Conservation (phyloP, 2,797 vertebrate species). For the Myotis vivesi region DNA sequence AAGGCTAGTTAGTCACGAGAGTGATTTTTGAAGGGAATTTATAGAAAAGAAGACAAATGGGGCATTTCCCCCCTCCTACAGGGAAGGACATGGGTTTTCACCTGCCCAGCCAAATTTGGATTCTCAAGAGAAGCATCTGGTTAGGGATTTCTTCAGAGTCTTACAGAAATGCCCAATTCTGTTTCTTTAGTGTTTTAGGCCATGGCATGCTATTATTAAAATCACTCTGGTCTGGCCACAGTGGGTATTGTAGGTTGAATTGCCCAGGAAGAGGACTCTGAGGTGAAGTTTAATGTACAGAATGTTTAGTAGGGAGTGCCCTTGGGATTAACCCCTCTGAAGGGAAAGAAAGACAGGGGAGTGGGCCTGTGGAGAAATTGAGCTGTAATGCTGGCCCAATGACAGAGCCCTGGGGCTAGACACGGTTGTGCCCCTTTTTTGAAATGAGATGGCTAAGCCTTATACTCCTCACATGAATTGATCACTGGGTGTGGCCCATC, state of each 20-base stretch:
- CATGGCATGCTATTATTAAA: neutral
- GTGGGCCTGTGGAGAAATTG: neutral
- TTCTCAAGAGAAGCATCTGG: slow-evolving; percentile 3
- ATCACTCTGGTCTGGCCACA: neutral
- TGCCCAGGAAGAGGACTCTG: neutral
- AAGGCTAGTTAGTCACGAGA: neutral
- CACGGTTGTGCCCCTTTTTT: neutral
- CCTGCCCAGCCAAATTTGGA: neutral
- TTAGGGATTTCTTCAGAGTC: neutral
- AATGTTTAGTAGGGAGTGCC: neutral
- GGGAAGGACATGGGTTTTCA: neutral
- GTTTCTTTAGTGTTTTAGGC: neutral
- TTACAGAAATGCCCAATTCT: neutral
- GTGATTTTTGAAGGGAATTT: slow-evolving; percentile 17
- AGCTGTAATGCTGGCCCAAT: neutral
- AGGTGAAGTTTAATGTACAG: neutral
- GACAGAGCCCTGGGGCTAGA: neutral
- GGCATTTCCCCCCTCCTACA: neutral
- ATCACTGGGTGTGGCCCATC: neutral
- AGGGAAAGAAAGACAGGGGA: neutral
- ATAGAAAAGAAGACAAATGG: slow-evolving; percentile 4
- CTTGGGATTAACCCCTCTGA: neutral
- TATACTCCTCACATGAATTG: neutral
- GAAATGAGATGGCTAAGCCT: neutral
- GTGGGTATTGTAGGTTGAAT: neutral